These are phyloP conservation scores for Eristalinus aeneus DNA, from an alignment of 2,888 invertebrate genomes.

Conservation along the genomic window DNA sequence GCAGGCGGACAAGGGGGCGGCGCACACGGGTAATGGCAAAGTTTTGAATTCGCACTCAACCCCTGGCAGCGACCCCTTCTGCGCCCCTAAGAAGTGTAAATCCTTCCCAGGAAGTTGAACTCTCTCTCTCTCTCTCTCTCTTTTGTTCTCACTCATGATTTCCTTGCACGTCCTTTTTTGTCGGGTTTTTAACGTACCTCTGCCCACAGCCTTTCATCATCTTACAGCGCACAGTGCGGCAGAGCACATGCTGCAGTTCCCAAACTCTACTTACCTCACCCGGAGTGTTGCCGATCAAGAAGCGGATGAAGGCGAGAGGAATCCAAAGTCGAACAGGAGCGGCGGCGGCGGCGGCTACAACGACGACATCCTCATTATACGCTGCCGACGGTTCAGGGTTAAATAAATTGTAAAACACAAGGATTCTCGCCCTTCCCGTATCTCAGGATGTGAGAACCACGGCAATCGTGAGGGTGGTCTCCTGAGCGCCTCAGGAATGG, in stretches of 20 bases:
- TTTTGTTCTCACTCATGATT: background rate
- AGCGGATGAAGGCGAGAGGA: constrained; percentile 11
- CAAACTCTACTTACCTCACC: constrained; percentile 80
- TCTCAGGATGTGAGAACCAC: constrained; percentile 55
- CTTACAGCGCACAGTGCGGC: constrained; percentile 23
- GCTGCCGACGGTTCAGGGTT: constrained; percentile 55
- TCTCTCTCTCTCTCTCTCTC: constrained; percentile 22
- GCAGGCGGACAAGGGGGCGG: background rate
- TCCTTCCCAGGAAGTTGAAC: constrained; percentile 47
- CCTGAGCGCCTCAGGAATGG: constrained; percentile 48
- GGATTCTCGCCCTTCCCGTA: background rate
- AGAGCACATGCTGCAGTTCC: constrained; percentile 80
- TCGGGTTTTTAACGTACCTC: background rate
- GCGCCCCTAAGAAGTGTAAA: constrained; percentile 35
- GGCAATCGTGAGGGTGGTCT: constrained; percentile 34
- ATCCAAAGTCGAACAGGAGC: constrained; percentile 32
- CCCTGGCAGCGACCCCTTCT: background rate
- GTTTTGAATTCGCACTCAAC: constrained; percentile 43
- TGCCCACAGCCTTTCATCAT: constrained; percentile 19
- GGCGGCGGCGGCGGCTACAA: background rate
- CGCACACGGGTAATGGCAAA: constrained; percentile 20
- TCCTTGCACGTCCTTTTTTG: too few species aligned
- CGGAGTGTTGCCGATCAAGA: constrained; percentile 38
- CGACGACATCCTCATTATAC: constrained; percentile 58
- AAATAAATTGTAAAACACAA: constrained; percentile 68